phyloP scores from a whole-genome alignment of 2,888 invertebrate species.

The Melolontha melolontha region DNA sequence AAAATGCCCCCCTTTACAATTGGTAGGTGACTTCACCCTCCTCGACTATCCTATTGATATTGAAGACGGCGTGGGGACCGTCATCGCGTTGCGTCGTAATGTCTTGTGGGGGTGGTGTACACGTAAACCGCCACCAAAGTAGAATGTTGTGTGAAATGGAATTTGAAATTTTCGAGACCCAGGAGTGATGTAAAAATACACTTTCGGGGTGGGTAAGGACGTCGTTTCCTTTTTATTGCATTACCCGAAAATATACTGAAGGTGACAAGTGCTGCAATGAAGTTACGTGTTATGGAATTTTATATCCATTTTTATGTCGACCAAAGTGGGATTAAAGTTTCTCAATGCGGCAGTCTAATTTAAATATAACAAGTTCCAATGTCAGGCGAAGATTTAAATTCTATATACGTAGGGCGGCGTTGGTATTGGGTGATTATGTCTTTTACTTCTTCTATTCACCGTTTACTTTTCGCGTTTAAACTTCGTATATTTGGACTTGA shows the following conservation, averaged over 20 bases:
- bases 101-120: constrained; percentile 49
- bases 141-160: constrained; percentile 62
- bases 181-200: constrained; percentile 67
- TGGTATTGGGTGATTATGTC: no score
- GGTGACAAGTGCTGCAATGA: constrained; percentile 64
- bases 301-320: constrained; percentile 65
- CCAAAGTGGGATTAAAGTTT: constrained; percentile 65
- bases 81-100: constrained; percentile 51
- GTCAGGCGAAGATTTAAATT: constrained; percentile 9
- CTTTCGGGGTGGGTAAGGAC: constrained; percentile 62
- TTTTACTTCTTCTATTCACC: no score
- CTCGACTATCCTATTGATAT: constrained; percentile 55
- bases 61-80: constrained; percentile 46
- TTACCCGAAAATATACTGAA: constrained; percentile 64
- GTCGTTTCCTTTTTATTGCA: constrained; percentile 65
- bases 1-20: constrained; percentile 63
- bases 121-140: constrained; percentile 45
- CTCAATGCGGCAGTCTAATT: constrained; percentile 62
- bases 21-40: constrained; percentile 40
- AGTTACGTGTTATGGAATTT: constrained; percentile 65
- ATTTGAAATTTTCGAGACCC: constrained; percentile 67
- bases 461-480: no score
- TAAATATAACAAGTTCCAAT: constrained; percentile 58
- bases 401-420: no score
- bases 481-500: no score